A percentile compares a stretch with the other conserved stretches of the same genome.
Conservation (phyloP, 37 sponge, comb jelly and placozoan genomes). For the Oscarella lobularis region DNA sequence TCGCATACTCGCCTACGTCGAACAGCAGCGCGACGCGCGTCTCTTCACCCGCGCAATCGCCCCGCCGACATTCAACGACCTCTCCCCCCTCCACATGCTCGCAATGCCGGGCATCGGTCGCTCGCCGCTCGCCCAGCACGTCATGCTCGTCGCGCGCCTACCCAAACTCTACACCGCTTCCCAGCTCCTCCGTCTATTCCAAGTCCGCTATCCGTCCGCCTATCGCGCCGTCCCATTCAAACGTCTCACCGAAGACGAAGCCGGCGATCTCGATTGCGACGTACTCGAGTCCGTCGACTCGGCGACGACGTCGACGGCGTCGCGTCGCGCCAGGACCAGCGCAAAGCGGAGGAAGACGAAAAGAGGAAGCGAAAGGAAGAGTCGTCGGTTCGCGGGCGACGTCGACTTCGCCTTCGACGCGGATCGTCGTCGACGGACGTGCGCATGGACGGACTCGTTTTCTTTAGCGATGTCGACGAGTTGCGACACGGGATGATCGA, state of each 20-base stretch:
- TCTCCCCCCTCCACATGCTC: neutral
- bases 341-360: neutral
- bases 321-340: neutral
- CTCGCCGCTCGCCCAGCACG: neutral
- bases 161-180: constrained; percentile 2
- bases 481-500: neutral
- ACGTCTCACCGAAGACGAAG: neutral
- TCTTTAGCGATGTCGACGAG: neutral
- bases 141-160: neutral
- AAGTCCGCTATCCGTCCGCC: neutral
- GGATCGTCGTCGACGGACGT: neutral
- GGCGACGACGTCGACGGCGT: neutral
- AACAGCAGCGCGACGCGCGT: neutral
- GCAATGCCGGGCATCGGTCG: neutral
- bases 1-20: constrained; percentile 33
- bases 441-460: neutral
- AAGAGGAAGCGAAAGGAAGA: neutral
- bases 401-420: neutral
- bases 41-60: neutral
- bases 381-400: neutral
- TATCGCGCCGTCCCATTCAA: neutral
- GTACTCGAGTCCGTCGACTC: neutral
- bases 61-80: neutral
- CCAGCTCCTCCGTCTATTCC: neutral
- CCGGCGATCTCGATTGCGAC: neutral